Percentiles rank a stretch among this genome's conserved stretches.
These are phyloP conservation scores for Pimephales promelas DNA, from an alignment of 2,113 vertebrate genomes.

Conservation along the genomic window DNA sequence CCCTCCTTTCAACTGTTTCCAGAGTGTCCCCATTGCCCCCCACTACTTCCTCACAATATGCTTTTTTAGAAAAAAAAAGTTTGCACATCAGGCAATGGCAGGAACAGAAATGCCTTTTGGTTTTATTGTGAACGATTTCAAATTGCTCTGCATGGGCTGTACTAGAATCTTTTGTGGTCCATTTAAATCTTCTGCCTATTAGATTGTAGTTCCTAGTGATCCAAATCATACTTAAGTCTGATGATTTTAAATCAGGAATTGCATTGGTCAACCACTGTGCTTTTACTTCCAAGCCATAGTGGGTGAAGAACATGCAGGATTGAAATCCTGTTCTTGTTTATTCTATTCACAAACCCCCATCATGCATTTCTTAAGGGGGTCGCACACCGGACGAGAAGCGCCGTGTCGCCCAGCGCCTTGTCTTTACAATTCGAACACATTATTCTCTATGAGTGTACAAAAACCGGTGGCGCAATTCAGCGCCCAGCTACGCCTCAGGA, in stretches of 20 bases:
- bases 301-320: not conserved
- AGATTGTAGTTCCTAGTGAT: not conserved
- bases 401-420: too few relatives aligned
- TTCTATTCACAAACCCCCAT: too few relatives aligned
- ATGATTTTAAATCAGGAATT: not conserved
- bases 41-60: slow-evolving; percentile 45
- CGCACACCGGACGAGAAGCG: too few relatives aligned
- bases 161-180: not conserved
- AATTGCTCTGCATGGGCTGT: not conserved
- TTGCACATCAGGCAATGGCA: slow-evolving; percentile 33
- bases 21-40: slow-evolving; percentile 52
- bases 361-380: too few relatives aligned
- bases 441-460: too few relatives aligned
- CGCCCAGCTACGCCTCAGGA: too few relatives aligned
- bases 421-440: too few relatives aligned
- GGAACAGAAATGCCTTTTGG: not conserved
- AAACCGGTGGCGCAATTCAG: too few relatives aligned
- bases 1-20: slow-evolving; percentile 67
- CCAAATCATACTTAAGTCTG: not conserved
- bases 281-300: not conserved
- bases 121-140: not conserved
- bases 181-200: not conserved
- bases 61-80: slow-evolving; percentile 47
- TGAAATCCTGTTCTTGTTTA: not conserved
- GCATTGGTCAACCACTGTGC: not conserved